These are phyloP conservation scores for Microcaecilia unicolor DNA, from an alignment of 2,797 vertebrate genomes.

Conservation along the genomic window DNA sequence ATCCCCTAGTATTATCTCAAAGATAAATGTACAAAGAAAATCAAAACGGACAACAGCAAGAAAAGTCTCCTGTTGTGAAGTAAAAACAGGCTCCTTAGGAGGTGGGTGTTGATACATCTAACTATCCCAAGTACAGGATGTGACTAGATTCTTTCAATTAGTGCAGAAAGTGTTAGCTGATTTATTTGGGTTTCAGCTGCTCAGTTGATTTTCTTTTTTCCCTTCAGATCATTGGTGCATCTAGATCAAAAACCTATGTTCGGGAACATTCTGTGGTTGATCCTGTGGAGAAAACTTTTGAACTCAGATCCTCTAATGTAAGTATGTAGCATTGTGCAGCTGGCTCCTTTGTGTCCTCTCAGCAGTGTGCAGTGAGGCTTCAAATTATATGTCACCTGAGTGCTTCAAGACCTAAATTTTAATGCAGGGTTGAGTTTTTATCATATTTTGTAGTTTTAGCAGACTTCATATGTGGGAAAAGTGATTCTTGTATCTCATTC, in stretches of 20 bases:
- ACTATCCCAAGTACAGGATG: too few species aligned
- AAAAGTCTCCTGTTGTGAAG: too few species aligned
- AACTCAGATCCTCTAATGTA: conserved; percentile 89
- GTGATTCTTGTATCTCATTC: background rate
- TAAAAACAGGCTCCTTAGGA: too few species aligned
- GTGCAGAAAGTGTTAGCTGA: too few species aligned
- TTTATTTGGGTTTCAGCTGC: too few species aligned
- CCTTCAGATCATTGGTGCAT: conserved; percentile 76
- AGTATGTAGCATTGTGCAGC: too few species aligned
- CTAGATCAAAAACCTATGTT: conserved; percentile 80
- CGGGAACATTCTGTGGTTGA: conserved; percentile 91
- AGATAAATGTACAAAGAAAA: too few species aligned
- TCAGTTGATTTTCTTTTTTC: conserved; percentile 13
- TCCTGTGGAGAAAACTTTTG: conserved; percentile 73
- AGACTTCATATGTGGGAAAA: background rate
- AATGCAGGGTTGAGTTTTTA: background rate
- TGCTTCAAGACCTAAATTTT: background rate
- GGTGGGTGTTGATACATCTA: too few species aligned
- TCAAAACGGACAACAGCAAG: too few species aligned
- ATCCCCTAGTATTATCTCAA: too few species aligned
- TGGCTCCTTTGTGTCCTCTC: too few species aligned
- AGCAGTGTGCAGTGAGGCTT: background rate
- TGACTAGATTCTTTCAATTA: too few species aligned
- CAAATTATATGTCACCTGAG: background rate
- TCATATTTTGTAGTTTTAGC: background rate